Percentiles rank a stretch among this genome's conserved stretches.
Evolutionary conservation across 2,888 invertebrate genomes (phyloP).

Genomic region (Sphecodes monilicornis): DNA sequence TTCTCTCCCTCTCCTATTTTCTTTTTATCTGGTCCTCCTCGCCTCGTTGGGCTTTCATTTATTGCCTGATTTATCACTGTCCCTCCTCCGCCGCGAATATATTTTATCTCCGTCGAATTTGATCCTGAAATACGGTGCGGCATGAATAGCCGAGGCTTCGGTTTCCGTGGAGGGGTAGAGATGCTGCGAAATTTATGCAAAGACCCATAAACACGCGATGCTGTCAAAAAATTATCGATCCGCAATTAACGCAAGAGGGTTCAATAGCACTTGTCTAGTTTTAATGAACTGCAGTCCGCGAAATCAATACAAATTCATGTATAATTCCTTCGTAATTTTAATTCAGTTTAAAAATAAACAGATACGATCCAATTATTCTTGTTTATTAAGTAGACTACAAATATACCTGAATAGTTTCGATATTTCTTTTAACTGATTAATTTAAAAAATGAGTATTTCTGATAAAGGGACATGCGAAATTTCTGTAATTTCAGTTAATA

Average conservation of each 20-base stretch:
- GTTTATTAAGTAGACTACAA: too few relatives aligned
- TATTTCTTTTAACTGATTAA: too few relatives aligned
- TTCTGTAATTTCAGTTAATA: too few relatives aligned
- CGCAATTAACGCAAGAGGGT: constrained; percentile 35
- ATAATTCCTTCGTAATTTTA: too few relatives aligned
- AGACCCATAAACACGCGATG: constrained; percentile 39
- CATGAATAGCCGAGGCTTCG: constrained; percentile 25
- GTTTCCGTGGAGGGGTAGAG: not conserved
- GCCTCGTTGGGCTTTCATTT: constrained; percentile 64
- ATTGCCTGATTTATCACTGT: constrained; percentile 70
- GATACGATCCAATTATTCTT: too few relatives aligned
- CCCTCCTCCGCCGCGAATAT: constrained; percentile 59
- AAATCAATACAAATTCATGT: too few relatives aligned
- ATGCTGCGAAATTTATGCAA: constrained; percentile 47
- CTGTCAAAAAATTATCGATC: constrained; percentile 45
- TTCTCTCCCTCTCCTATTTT: constrained; percentile 53
- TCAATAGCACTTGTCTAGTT: not conserved
- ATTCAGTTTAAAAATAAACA: too few relatives aligned
- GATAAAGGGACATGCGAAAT: too few relatives aligned
- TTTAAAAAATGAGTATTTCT: too few relatives aligned
- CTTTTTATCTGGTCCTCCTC: constrained; percentile 59
- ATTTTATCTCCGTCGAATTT: constrained; percentile 69
- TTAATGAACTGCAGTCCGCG: too few relatives aligned
- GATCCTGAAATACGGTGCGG: constrained; percentile 67
- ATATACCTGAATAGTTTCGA: too few relatives aligned